A percentile compares a stretch with the other conserved stretches of the same genome.
Conservation (phyloP, 2,113 vertebrate species). For the Picathartes gymnocephalus region DNA sequence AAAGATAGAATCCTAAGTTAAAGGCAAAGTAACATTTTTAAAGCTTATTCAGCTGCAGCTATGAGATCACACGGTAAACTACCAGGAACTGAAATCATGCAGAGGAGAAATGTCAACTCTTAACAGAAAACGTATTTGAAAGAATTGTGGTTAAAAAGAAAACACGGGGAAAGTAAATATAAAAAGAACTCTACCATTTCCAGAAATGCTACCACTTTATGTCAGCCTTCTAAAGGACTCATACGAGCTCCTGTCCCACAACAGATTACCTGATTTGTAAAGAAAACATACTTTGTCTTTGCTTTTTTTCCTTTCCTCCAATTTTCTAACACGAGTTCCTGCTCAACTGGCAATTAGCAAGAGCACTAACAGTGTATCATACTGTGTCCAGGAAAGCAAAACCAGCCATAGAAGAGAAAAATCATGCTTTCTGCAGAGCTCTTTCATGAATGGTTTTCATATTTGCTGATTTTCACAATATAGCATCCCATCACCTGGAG, state of each 20-base stretch:
- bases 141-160: neutral
- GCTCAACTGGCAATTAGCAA: neutral
- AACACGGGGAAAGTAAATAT: neutral
- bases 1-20: slow-evolving; percentile 2
- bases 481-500: neutral
- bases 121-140: neutral
- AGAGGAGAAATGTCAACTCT: neutral
- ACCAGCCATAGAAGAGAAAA: neutral
- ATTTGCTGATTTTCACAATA: neutral
- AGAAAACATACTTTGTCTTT: neutral
- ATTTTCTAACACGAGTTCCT: neutral
- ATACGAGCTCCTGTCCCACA: neutral
- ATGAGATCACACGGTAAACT: slow-evolving; percentile 18
- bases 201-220: neutral
- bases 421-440: neutral
- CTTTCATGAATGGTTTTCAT: neutral
- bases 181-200: neutral
- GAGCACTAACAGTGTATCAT: neutral
- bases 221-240: neutral
- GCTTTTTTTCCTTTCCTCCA: neutral
- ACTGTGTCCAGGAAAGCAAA: neutral
- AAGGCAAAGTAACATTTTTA: neutral
- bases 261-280: neutral
- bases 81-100: slow-evolving; percentile 17
- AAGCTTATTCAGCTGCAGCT: slow-evolving; percentile 33